Percentiles rank a stretch among this genome's conserved stretches.
Evolutionary conservation across 2,113 vertebrate genomes (phyloP).

Genomic region (Elanus axillaris): DNA sequence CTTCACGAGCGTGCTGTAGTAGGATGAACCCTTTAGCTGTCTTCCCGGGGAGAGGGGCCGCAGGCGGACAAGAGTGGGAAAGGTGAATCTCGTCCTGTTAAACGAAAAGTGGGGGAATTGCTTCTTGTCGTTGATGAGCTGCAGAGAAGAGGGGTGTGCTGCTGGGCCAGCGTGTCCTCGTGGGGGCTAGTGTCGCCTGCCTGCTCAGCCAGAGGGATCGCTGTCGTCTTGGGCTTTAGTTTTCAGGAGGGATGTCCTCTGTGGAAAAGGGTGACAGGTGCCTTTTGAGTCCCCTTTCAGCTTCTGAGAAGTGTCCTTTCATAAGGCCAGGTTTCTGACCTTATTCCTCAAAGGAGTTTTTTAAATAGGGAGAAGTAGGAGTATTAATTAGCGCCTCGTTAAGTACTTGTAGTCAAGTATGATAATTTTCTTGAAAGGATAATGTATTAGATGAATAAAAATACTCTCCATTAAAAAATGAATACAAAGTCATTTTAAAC

Average conservation of each 20-base stretch:
- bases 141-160: background rate
- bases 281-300: background rate
- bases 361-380: conserved; percentile 12
- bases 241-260: background rate
- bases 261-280: background rate
- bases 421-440: conserved; percentile 62
- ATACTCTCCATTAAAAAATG: conserved; percentile 52
- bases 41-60: background rate
- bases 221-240: background rate
- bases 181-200: background rate
- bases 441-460: conserved; percentile 63
- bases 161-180: background rate
- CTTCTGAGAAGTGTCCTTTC: background rate
- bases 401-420: conserved; percentile 57
- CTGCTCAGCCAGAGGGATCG: background rate
- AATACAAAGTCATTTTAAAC: conserved; percentile 57
- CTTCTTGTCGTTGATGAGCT: background rate
- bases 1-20: background rate
- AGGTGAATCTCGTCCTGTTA: background rate
- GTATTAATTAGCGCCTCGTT: conserved; percentile 66
- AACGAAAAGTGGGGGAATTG: background rate
- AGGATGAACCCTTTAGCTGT: background rate
- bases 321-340: conserved; percentile 47
- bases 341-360: conserved; percentile 65
- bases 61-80: background rate